These are phyloP conservation scores for Ferrisia virgata DNA, from an alignment of 2,888 invertebrate species.

Conservation along the genomic window DNA sequence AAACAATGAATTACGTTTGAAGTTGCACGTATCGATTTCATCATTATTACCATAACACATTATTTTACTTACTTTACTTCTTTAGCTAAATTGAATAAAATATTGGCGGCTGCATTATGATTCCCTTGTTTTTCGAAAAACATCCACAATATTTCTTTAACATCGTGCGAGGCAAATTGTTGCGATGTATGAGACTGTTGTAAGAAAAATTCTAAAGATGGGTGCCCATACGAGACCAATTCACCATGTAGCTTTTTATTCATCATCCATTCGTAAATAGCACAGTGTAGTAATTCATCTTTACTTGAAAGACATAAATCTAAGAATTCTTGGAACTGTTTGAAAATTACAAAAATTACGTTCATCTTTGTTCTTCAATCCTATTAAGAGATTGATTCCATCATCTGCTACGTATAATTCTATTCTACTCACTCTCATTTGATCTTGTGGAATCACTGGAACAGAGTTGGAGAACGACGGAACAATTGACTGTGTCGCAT, in stretches of 20 bases:
- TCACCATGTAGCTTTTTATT: constrained; percentile 70
- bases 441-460: background rate
- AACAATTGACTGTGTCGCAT: background rate
- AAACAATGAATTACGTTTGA: no score
- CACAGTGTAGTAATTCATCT: constrained; percentile 87
- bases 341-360: constrained; percentile 40
- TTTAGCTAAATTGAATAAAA: constrained; percentile 82
- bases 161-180: constrained; percentile 39
- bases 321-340: constrained; percentile 59
- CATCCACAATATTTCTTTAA: constrained; percentile 86
- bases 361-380: no score
- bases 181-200: constrained; percentile 56
- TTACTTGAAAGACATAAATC: constrained; percentile 55
- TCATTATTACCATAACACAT: constrained; percentile 11
- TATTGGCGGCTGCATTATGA: constrained; percentile 87
- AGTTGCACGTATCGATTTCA: constrained; percentile 2
- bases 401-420: background rate
- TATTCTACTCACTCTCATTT: background rate
- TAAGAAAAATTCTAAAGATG: constrained; percentile 75
- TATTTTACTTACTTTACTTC: constrained; percentile 51
- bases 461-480: background rate
- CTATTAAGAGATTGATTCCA: no score
- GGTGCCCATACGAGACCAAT: constrained; percentile 64
- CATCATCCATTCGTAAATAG: constrained; percentile 91
- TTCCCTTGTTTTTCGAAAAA: constrained; percentile 90